These are phyloP conservation scores for Gallinago jamesoni DNA, from an alignment of 2,113 vertebrate species.

Conservation along the genomic window DNA sequence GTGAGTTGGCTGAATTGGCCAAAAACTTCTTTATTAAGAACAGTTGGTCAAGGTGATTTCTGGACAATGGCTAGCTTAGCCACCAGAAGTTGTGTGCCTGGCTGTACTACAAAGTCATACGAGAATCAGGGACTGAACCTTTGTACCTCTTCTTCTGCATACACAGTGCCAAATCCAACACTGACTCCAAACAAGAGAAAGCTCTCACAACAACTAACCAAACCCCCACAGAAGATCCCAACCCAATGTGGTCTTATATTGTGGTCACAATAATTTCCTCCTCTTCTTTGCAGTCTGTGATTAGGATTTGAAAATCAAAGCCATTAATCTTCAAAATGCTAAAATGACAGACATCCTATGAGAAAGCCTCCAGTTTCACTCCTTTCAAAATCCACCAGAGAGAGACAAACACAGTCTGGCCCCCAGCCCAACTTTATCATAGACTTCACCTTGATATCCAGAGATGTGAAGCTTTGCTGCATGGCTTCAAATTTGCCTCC, in stretches of 20 bases:
- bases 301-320: neutral
- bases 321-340: neutral
- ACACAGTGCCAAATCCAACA: neutral
- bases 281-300: neutral
- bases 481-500: neutral
- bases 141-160: neutral
- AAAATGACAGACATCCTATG: neutral
- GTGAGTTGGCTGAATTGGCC: neutral
- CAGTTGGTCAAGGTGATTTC: neutral
- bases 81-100: neutral
- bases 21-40: neutral
- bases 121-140: neutral
- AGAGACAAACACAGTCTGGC: neutral
- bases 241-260: fast-evolving
- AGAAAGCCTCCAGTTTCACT: neutral
- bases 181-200: neutral
- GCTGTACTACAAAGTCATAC: neutral
- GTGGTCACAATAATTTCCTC: neutral
- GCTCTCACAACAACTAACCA: neutral
- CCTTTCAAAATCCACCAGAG: neutral
- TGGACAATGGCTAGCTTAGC: neutral
- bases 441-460: neutral
- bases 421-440: neutral
- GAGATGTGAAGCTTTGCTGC: neutral
- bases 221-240: fast-evolving